phyloP scores from a whole-genome alignment of 1,140 invertebrate species.

The Nebria ingens region DNA sequence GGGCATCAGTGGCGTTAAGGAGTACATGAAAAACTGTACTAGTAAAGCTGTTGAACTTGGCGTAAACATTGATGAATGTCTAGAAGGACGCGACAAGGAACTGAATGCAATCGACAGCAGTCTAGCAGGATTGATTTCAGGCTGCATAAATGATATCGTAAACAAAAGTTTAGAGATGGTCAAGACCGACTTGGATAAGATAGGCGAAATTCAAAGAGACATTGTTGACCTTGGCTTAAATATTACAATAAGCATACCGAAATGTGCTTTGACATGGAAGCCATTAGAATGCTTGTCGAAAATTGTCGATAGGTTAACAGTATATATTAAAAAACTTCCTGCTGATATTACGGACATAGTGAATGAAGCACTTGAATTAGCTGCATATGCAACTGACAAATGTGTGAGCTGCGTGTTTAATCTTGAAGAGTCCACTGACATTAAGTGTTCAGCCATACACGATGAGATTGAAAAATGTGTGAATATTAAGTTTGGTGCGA shows the following conservation, averaged over 20 bases:
- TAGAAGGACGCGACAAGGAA: not conserved
- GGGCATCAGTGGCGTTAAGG: not conserved
- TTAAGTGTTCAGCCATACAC: too few relatives aligned
- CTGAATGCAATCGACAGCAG: not conserved
- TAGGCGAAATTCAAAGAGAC: not conserved
- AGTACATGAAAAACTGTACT: not conserved
- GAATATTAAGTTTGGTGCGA: too few relatives aligned
- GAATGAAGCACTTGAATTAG: too few relatives aligned
- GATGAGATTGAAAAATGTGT: too few relatives aligned
- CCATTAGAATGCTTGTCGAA: not conserved
- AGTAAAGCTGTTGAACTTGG: slow-evolving; percentile 2
- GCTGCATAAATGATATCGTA: not conserved
- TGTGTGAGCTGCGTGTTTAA: too few relatives aligned
- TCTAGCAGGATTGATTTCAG: not conserved
- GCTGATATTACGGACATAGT: too few relatives aligned
- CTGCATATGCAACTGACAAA: too few relatives aligned
- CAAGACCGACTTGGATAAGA: not conserved
- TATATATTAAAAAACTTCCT: too few relatives aligned
- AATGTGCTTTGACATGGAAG: not conserved
- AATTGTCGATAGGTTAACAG: too few relatives aligned
- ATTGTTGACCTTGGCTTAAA: not conserved
- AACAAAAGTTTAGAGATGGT: not conserved
- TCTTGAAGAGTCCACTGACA: too few relatives aligned
- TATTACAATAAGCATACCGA: not conserved
- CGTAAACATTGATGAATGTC: slow-evolving; percentile 6